Evolutionary conservation across 2,113 vertebrate species (phyloP).

Genomic region (Serilophus lunatus): DNA sequence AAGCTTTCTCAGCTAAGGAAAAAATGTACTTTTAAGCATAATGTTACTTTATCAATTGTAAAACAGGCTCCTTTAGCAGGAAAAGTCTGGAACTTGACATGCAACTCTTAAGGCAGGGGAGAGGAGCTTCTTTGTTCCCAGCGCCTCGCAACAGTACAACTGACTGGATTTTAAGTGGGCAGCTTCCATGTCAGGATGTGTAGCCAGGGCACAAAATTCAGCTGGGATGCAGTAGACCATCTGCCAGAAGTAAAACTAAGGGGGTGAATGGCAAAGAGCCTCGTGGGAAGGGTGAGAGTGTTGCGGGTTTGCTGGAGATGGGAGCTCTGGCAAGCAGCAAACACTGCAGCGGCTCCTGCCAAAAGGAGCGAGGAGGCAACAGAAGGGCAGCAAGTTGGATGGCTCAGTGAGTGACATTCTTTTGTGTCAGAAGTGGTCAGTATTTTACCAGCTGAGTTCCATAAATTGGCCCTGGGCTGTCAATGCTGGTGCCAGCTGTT

Average conservation of each 20-base stretch:
- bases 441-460: conserved; percentile 61
- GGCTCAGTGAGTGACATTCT: background rate
- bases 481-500: conserved; percentile 62
- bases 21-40: background rate
- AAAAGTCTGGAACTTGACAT: background rate
- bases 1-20: background rate
- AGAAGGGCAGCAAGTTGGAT: conserved; percentile 36
- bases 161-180: background rate
- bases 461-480: conserved; percentile 65
- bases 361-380: conserved; percentile 19
- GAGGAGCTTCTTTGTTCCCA: background rate
- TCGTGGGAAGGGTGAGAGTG: background rate
- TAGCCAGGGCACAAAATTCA: background rate
- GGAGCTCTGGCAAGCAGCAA: background rate
- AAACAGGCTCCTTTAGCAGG: background rate
- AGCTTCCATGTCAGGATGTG: background rate
- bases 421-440: conserved; percentile 62
- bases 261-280: background rate
- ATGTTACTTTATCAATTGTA: background rate
- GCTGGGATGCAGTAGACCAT: conserved; percentile 1
- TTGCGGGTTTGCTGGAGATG: background rate
- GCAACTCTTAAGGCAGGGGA: background rate
- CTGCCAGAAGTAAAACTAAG: conserved; percentile 10
- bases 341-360: background rate
- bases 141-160: background rate